A percentile compares a stretch with the other conserved stretches of the same genome.
phyloP scores from a whole-genome alignment of 2,797 vertebrate species.

The Columba guinea region DNA sequence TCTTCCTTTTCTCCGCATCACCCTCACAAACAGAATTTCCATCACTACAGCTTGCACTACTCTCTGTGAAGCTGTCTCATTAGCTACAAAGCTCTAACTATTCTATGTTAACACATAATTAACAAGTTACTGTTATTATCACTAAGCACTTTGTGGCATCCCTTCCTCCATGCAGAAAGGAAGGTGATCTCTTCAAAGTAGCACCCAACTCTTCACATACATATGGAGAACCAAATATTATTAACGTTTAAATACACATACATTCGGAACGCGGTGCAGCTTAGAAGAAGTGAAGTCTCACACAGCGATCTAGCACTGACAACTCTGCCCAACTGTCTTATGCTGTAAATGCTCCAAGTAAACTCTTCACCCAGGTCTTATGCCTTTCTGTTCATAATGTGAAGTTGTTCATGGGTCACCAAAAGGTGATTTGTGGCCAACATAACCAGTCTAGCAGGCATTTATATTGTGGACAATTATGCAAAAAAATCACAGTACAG shows the following conservation, averaged over 20 bases:
- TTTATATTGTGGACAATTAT: neutral
- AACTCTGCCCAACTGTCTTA: neutral
- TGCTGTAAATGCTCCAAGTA: neutral
- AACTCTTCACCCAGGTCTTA: constrained; percentile 10
- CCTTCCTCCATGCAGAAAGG: neutral
- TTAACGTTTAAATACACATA: constrained; percentile 18
- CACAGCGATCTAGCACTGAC: neutral
- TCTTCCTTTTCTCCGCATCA: neutral
- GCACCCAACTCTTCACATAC: neutral
- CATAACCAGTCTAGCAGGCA: constrained; percentile 23
- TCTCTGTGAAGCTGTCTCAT: neutral
- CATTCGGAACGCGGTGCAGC: neutral
- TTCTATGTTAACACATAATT: neutral
- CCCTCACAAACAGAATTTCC: neutral
- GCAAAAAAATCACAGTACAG: constrained; percentile 20
- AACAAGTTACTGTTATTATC: neutral
- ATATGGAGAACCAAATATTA: neutral
- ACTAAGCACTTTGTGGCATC: neutral
- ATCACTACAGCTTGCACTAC: neutral
- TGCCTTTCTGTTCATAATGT: neutral
- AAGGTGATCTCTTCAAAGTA: constrained; percentile 27
- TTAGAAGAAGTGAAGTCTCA: neutral
- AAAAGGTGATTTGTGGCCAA: constrained; percentile 33
- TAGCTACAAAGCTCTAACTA: neutral
- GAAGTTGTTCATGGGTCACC: constrained; percentile 16